Evolutionary conservation across 2,113 vertebrate species (phyloP), one percentile per base, ranked within the genome.

Genomic region (Ranitomeya imitator): DNA sequence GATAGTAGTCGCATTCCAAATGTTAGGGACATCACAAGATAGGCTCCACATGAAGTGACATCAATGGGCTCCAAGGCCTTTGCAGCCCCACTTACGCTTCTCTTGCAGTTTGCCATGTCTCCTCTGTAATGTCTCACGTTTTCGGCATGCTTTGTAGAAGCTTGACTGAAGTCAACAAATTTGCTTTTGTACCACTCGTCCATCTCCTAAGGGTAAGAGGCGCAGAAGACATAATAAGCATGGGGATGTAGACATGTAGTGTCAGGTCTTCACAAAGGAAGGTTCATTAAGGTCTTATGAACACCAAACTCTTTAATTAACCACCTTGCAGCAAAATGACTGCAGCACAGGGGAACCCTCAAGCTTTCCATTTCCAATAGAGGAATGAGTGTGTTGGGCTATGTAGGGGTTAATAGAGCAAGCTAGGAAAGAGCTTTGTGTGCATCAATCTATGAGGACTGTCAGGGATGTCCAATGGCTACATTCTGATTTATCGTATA

Each of bases 181-280:
- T 95, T 96, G 91, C 90, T 94, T 93, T 95, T 94, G 90, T 96
- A 96, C 95, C 94, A 95, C 63, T 94, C 94, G 90, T 95, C 94
- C 93, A 94, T 96, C 92, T 96, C 96, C 96, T 92, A 73, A 89
- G 91, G 85, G 91, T 89, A 93, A 92, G 90, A 90, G 90, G 9
- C 90, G 89, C 82, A 87, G 83, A 90, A 9, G n/a, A 86, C 79
- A 90, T 90, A 89, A 61, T 74, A 74, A 85, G 37, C 69, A 81
- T 26, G 69, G 57, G 57, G 59, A 88, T 88, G 69, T 65, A 85
- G 90, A 93, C 86, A 61, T 69, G 90, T 92, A 91, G 91, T 92
- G 90, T 91, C 93, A 92, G 88, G 84, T 90, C 80, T 78, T 83
- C 77, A 87, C 90, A 88, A 79, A 91, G 51, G 86, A 87, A 15